These are phyloP conservation scores for Fulmarus glacialis DNA, from an alignment of 2,113 vertebrate genomes.

Conservation along the genomic window DNA sequence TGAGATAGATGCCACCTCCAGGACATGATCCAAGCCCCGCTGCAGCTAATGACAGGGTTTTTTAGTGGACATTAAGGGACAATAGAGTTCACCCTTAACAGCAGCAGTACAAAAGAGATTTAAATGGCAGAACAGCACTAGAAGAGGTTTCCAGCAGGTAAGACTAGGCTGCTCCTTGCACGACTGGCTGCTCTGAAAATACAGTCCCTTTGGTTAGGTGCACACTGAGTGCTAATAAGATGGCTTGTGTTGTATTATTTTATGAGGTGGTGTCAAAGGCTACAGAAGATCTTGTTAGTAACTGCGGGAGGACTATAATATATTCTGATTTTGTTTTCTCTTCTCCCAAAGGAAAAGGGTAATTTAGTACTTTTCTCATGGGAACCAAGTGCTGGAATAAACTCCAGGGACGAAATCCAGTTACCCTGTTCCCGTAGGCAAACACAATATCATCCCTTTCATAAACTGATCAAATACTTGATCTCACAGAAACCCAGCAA, in stretches of 20 bases:
- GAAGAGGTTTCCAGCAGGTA: not conserved
- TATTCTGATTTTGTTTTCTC: slow-evolving; percentile 27
- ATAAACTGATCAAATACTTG: slow-evolving; percentile 52
- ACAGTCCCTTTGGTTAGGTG: not conserved
- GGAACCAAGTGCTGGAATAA: slow-evolving; percentile 9
- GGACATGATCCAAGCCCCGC: not conserved
- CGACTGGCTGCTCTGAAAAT: not conserved
- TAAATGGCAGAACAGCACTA: not conserved
- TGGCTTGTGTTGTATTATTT: not conserved
- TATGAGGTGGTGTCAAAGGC: slow-evolving; percentile 42
- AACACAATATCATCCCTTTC: slow-evolving; percentile 25
- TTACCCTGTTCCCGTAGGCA: not conserved
- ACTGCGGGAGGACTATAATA: not conserved
- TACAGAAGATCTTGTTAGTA: slow-evolving; percentile 18
- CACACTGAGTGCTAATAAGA: not conserved
- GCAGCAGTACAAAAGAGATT: not conserved
- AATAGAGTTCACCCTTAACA: not conserved
- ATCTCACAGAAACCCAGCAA: slow-evolving; percentile 13
- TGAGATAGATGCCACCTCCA: not conserved
- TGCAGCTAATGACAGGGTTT: not conserved
- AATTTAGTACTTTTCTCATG: slow-evolving; percentile 43
- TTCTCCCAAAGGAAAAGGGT: slow-evolving; percentile 6
- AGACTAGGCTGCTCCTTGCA: not conserved
- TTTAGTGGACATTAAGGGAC: not conserved
- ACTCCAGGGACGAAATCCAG: slow-evolving; percentile 1